Conservation (phyloP, 2,113 vertebrate genomes). For the Muntiacus muntjak region DNA sequence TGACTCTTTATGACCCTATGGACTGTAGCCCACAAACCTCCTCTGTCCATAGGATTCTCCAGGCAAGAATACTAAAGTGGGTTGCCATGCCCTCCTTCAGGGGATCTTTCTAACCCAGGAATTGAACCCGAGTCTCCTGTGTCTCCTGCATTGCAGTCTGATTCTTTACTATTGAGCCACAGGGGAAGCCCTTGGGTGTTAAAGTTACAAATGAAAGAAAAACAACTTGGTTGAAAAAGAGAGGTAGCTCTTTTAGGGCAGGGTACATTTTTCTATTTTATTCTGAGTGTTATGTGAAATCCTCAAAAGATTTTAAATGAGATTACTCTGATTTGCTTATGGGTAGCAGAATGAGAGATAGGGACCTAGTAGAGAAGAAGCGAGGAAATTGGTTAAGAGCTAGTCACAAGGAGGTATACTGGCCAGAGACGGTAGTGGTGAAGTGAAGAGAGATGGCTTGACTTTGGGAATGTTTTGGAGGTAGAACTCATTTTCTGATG, state of each 20-base stretch:
- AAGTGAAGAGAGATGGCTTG: neutral
- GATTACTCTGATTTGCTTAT: neutral
- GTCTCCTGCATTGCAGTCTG: neutral
- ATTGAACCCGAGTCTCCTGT: neutral
- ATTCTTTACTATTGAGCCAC: neutral
- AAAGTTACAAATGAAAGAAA: neutral
- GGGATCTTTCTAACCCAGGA: neutral
- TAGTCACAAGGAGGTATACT: neutral
- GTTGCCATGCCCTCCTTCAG: neutral
- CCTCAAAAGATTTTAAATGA: neutral
- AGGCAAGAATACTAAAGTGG: neutral
- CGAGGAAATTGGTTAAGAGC: neutral
- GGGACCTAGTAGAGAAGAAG: neutral
- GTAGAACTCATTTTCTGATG: neutral
- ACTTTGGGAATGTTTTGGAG: neutral
- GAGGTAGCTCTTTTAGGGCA: neutral
- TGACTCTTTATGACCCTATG: neutral
- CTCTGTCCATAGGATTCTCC: neutral
- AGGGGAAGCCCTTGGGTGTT: neutral
- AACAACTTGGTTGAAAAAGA: neutral
- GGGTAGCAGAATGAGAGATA: neutral
- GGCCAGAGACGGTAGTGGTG: neutral
- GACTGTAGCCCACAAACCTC: neutral
- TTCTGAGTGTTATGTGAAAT: neutral
- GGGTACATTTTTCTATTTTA: neutral